phyloP scores from a whole-genome alignment of 2,797 vertebrate genomes.

The Alcedo quadribrachys region DNA sequence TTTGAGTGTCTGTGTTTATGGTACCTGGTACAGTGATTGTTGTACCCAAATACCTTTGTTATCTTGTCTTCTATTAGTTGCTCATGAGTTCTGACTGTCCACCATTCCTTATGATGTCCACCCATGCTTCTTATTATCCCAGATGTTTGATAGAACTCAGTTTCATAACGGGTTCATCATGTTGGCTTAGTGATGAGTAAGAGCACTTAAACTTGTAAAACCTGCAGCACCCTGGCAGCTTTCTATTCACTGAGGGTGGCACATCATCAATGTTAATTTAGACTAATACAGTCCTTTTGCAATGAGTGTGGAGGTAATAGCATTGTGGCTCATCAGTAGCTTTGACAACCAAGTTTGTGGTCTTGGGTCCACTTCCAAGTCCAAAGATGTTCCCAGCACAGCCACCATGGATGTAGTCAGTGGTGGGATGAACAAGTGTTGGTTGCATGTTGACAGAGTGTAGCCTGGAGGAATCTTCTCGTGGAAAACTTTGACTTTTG shows the following conservation, averaged over 20 bases:
- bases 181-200: not conserved
- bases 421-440: not conserved
- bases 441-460: not conserved
- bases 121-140: not conserved
- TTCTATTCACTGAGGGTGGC: not conserved
- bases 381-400: not conserved
- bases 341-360: not conserved
- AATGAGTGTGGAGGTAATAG: rapidly evolving
- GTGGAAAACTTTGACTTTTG: rapidly evolving
- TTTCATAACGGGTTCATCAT: not conserved
- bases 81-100: not conserved
- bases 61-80: not conserved
- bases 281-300: not conserved
- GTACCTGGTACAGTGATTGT: not conserved
- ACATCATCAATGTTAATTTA: not conserved
- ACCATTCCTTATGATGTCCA: not conserved
- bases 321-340: not conserved
- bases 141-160: not conserved
- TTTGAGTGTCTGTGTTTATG: not conserved
- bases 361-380: not conserved
- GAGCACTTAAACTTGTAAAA: not conserved
- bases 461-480: not conserved
- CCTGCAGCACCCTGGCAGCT: not conserved
- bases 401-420: not conserved
- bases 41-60: not conserved